Evolutionary conservation across 2,113 vertebrate genomes (phyloP), one percentile per base, ranked within the genome.

Genomic region (Herpailurus yagouaroundi): DNA sequence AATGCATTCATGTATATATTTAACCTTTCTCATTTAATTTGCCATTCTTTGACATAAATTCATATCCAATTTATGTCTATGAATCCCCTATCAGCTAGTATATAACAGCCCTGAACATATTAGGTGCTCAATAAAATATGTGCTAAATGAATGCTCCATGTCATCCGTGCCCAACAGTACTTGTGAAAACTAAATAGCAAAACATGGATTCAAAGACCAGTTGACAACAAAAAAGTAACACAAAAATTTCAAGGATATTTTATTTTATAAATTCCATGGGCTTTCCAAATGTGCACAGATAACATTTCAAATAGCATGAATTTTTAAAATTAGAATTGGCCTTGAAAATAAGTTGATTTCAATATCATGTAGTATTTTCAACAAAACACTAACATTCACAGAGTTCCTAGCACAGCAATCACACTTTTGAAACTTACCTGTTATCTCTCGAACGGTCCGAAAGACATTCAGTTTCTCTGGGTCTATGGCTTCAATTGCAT

Each of bases 381-480:
- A 94, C 16, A 97, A 97, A 97, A 96, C 10, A n/a, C 79, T 15
- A 29, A 52, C 68, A 21, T 23, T 89, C 8, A 29, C 0, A 33
- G 27, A 52, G 11, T 19, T 71, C 1, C 21, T 23, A 64, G 8
- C 7, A 55, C 14, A 81, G n/a, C 4, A 71, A 66, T 9, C 9
- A 2, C 15, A 74, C 15, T 66, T 68, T 10, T 50, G 19, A n/a
- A 88, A 77, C 38, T 99, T 99, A 99, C 99, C 99, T 99, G 99
- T 99, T 98, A 99, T 99, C 98, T 99, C 99, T 98, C 99, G 99
- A 90, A 99, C 99, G 7, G 99, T 99, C 89, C 99, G 99, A 97
- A 99, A 99, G 66, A 99, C 99, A 55, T 99, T 99, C 90, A 99
- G 98, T 84, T 99, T 99, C 87, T 99, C 99, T 1, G 99, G 99